phyloP scores from a whole-genome alignment of 2,113 vertebrate genomes.

The Dasyprocta punctata region DNA sequence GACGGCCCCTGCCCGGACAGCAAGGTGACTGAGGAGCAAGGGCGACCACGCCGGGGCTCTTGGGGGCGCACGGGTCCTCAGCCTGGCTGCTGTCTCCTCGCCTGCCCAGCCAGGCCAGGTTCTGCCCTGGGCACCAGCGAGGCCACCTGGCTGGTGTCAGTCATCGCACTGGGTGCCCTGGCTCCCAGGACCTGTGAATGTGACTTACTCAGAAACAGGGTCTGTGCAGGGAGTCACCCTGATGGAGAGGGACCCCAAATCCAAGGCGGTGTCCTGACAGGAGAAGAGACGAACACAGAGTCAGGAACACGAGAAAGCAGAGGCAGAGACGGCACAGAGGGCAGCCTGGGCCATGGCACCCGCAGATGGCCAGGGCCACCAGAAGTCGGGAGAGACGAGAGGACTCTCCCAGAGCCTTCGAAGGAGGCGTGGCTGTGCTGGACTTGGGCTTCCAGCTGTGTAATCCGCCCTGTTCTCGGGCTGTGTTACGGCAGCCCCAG shows the following conservation, averaged over 20 bases:
- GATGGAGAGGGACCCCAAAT: too few relatives aligned
- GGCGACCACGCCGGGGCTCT: rapidly evolving
- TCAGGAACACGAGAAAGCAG: rapidly evolving
- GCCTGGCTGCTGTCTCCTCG: rapidly evolving
- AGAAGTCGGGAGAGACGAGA: not conserved
- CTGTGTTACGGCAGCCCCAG: not conserved
- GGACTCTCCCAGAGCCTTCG: rapidly evolving
- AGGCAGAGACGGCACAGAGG: not conserved
- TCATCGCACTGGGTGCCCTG: not conserved
- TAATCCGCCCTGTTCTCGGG: rapidly evolving
- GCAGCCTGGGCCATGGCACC: rapidly evolving
- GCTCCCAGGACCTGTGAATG: not conserved
- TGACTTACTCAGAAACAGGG: not conserved
- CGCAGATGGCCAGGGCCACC: rapidly evolving
- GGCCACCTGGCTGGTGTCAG: not conserved
- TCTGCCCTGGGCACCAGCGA: not conserved
- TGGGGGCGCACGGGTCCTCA: rapidly evolving
- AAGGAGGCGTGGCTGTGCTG: rapidly evolving
- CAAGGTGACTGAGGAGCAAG: not conserved
- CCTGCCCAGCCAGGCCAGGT: not conserved
- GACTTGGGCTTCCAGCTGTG: too few relatives aligned
- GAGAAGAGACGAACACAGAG: not conserved
- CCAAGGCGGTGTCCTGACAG: not conserved
- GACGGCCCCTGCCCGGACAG: not conserved
- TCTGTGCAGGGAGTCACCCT: not conserved